Base-by-base conservation (phyloP, 2,113 vertebrate species). In the Nerophis ophidion region DNA sequence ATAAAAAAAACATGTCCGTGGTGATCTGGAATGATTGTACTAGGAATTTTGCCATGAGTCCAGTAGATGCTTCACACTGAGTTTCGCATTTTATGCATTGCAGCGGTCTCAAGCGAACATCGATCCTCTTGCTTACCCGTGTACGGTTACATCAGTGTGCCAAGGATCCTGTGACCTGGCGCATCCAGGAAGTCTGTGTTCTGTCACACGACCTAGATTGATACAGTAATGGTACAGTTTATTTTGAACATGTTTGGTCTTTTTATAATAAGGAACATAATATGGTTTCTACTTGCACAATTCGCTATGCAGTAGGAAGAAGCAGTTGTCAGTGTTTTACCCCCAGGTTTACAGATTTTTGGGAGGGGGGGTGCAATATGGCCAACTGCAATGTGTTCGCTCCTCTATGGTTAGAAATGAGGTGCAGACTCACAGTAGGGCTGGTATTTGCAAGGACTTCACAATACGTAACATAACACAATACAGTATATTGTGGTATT, bases 81-180 rank as follows among this genome's bases (percentile, higher is more conserved):
- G 26, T 66, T 66, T 61, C 58, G 19, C 54, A 61, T 65, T 82
- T 57, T 72, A 61, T 70, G 17, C 72, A 60, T 70, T 80, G 76
- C 78, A 70, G 78, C 80, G 76, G 72, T 71, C 77, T 71, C 57
- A 72, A 67, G 54, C 70, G 76, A 69, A 56, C 67, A 77, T 84
- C 51, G 79, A 84, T 82, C 73, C 54, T 52, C 59, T 26, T 52
- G 69, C 73, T 62, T 63, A 44, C 67, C 61, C 33, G 80, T 69
- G 63, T 82, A 71, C 61, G 63, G 80, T 74, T 81, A 63, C 84
- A 76, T 79, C 77, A 48, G 64, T 63, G 60, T 63, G 74, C 63
- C 17, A 13, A 63, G 68, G 69, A 77, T 74, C 10, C 12, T 56
- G n/a, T 56, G 54, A 42, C 53, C n/a, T 60, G 17, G 17, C n/a